These are phyloP conservation scores for Desmodus rotundus DNA, from an alignment of 2,113 vertebrate genomes.

Conservation along the genomic window DNA sequence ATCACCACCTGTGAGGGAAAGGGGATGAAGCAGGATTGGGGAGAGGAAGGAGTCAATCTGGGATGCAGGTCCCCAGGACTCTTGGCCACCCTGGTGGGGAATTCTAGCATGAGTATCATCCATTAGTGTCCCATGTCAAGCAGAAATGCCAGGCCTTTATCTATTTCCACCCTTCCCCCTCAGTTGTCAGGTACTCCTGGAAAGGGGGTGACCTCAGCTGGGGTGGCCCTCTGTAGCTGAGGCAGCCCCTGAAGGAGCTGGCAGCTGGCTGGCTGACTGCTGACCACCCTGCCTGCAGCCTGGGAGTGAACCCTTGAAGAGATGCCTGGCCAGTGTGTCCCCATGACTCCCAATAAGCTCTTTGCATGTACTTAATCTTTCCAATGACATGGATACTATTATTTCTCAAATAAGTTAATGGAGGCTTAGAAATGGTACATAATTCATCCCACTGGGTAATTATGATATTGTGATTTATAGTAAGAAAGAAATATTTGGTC, in stretches of 20 bases:
- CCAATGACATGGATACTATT: neutral
- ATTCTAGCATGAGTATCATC: neutral
- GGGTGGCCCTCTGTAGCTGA: neutral
- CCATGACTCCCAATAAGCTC: neutral
- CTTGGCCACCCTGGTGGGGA: neutral
- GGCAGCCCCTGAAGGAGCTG: too few relatives aligned
- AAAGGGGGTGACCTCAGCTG: neutral
- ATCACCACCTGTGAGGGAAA: neutral
- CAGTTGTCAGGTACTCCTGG: neutral
- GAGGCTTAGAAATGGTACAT: neutral
- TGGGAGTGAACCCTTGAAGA: neutral
- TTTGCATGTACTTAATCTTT: neutral
- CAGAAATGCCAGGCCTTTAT: neutral
- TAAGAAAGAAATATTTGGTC: neutral
- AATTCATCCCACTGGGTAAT: neutral
- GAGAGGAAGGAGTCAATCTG: neutral
- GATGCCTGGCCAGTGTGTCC: neutral
- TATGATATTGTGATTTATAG: neutral
- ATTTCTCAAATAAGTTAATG: neutral
- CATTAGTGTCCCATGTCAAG: neutral
- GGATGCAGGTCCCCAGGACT: neutral
- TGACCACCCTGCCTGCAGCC: too few relatives aligned
- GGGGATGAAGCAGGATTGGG: neutral
- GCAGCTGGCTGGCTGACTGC: too few relatives aligned
- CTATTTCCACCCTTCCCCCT: neutral